Base-by-base conservation (phyloP, 2,113 vertebrate species). In the Nesospiza acunhae region DNA sequence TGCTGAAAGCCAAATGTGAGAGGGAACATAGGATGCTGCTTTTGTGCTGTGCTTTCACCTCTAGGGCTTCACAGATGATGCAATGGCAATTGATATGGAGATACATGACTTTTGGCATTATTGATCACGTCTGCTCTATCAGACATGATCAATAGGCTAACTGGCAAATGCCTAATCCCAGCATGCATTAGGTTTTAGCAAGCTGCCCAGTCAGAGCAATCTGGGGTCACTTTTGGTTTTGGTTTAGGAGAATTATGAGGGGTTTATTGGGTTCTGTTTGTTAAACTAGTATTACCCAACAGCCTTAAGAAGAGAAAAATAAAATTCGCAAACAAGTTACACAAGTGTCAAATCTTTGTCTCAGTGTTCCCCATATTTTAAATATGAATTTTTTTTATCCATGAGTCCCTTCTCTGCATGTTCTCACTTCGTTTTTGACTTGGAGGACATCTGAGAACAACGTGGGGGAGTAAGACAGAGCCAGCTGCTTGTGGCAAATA, bases 61-160 rank as follows among this genome's bases (percentile, higher is more conserved):
- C 49, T 46, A 66, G 33, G 62, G 35, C 37, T 73, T 89, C 77
- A 84, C 35, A 81, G 31, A 84, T 41, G 28, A 73, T 28, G 46
- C 56, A 53, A 58, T 46, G 28, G 13, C 46, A 82, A 69, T 87
- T 79, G n/a, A n/a, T 76, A 76, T 2, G 3, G 53, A 79, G 37
- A 56, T 82, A 37, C 20, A 66, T 31, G 85, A 73, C 66, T 89
- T 63, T 78, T 80, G 62, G 26, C 24, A 2, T 60, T 94, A 94
- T 95, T 87, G 94, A 96, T 94, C 70, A 63, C 0, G 63, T 96
- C 95, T 96, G 67, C 68, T 47, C n/a, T 82, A 67, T 75, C 78
- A 91, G 91, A 96, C 78, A 1, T 24, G 46, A 89, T 94, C 89
- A 60, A 94, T 95, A 91, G 60, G 2, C 26, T 85, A 83, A 89